Evolutionary conservation across 2,113 vertebrate genomes (phyloP).

Genomic region (Corydoras maculifer): DNA sequence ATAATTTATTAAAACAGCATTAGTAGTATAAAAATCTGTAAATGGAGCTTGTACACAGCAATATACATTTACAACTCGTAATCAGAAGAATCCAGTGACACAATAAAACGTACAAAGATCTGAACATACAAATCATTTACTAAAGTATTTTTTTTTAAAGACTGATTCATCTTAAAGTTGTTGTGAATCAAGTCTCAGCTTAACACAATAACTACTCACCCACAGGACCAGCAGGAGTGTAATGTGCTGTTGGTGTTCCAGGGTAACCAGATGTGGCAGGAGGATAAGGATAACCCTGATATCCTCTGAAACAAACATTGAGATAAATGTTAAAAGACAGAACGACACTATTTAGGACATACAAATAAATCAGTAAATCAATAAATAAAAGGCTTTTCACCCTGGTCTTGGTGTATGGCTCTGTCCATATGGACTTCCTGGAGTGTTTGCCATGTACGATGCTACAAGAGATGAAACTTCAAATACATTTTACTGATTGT

Average conservation of each 20-base stretch:
- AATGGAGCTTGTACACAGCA: too few relatives aligned
- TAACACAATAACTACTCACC: slow-evolving; percentile 56
- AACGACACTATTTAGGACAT: neutral
- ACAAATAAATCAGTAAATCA: neutral
- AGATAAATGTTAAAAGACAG: neutral
- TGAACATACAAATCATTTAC: too few relatives aligned
- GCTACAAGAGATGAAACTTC: slow-evolving; percentile 33
- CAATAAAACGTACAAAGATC: too few relatives aligned
- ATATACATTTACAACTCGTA: too few relatives aligned
- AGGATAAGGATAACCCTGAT: slow-evolving; percentile 80
- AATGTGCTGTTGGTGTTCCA: slow-evolving; percentile 74
- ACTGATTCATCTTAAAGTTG: too few relatives aligned
- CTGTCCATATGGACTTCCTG: slow-evolving; percentile 35
- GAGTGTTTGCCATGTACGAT: slow-evolving; percentile 32
- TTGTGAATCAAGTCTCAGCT: too few relatives aligned
- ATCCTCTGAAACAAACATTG: slow-evolving; percentile 63
- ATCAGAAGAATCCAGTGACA: too few relatives aligned
- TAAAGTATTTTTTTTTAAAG: too few relatives aligned
- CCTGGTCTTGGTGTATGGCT: slow-evolving; percentile 33
- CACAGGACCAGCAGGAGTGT: slow-evolving; percentile 77
- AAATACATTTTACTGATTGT: neutral
- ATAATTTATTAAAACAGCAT: too few relatives aligned
- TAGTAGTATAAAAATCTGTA: too few relatives aligned
- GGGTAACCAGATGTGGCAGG: slow-evolving; percentile 74
- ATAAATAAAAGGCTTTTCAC: slow-evolving; percentile 17